A percentile compares a stretch with the other conserved stretches of the same genome.
phyloP scores from a whole-genome alignment of 2,888 invertebrate species.

The Entomobrya proxima region DNA sequence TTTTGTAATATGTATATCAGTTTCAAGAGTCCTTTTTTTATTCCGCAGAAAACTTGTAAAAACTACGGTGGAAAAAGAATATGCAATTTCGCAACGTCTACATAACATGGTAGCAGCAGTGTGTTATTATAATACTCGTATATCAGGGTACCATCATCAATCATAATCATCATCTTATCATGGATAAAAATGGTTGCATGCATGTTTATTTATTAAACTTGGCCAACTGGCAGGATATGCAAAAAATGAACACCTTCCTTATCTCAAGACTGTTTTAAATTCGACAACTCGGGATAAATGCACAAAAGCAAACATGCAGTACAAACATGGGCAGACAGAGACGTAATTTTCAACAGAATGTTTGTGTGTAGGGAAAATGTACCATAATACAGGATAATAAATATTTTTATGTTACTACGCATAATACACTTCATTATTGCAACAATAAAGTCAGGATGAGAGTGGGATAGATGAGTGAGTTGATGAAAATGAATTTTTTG shows the following conservation, averaged over 20 bases:
- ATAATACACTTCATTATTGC: not conserved
- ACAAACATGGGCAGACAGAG: not conserved
- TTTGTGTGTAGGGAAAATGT: too few relatives aligned
- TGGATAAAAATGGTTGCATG: conserved; percentile 32
- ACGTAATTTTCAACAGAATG: too few relatives aligned
- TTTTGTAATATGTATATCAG: conserved; percentile 12
- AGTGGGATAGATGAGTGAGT: too few relatives aligned
- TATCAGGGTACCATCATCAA: conserved; percentile 20
- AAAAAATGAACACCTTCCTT: conserved; percentile 48
- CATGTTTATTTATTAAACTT: conserved; percentile 26
- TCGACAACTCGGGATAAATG: too few relatives aligned
- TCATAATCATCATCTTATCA: conserved; percentile 12
- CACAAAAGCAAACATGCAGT: conserved; percentile 2
- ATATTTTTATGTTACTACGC: not conserved
- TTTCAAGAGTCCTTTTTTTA: not conserved
- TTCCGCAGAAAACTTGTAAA: conserved; percentile 44
- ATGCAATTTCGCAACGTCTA: conserved; percentile 22
- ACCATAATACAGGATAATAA: too few relatives aligned
- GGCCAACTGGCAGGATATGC: conserved; percentile 58
- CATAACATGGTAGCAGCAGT: not conserved
- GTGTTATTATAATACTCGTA: not conserved
- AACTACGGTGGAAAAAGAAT: conserved; percentile 43
- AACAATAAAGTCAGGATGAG: not conserved
- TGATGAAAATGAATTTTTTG: not conserved
- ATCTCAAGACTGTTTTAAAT: conserved; percentile 26